Evolutionary conservation across 2,797 vertebrate species (phyloP).

Genomic region (Trachurus trachurus): DNA sequence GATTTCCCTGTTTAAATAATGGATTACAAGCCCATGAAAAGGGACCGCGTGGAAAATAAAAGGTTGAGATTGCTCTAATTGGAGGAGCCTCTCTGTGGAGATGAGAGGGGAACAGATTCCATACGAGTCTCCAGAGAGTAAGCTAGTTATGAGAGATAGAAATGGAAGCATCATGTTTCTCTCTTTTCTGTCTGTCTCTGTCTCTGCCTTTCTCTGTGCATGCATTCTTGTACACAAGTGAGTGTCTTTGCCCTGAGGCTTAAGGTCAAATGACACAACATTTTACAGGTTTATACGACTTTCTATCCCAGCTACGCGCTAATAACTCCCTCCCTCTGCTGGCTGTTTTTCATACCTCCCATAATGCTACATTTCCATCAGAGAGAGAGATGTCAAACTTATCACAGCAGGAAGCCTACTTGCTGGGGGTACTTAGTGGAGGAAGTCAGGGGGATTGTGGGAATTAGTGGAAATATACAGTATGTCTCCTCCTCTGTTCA

Average conservation of each 20-base stretch:
- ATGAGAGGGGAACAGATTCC: conserved; percentile 59
- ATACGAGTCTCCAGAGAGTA: conserved; percentile 40
- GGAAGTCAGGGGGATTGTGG: conserved; percentile 50
- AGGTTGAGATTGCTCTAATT: conserved; percentile 62
- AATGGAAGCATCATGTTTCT: conserved; percentile 31
- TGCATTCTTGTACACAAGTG: not conserved
- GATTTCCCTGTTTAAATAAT: conserved; percentile 76
- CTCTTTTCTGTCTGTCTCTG: not conserved
- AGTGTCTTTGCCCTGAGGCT: conserved; percentile 17
- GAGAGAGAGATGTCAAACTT: conserved; percentile 25
- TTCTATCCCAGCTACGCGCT: not conserved
- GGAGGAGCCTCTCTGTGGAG: conserved; percentile 48
- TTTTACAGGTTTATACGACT: conserved; percentile 13
- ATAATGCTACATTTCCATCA: conserved; percentile 24
- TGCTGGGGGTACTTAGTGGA: conserved; percentile 40
- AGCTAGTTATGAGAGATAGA: conserved; percentile 40
- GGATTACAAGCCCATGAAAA: conserved; percentile 64
- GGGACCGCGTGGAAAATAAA: conserved; percentile 64
- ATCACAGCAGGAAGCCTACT: conserved; percentile 54
- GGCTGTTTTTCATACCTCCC: conserved; percentile 15
- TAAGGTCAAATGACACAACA: conserved; percentile 26
- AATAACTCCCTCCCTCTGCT: conserved; percentile 7
- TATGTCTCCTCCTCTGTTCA: conserved; percentile 43
- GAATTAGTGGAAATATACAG: conserved; percentile 60
- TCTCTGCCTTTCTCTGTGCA: conserved; percentile 2